Percentiles rank a stretch among this genome's conserved stretches.
These are phyloP conservation scores for Odontomyia ornata DNA, from an alignment of 2,888 invertebrate species.

Conservation along the genomic window DNA sequence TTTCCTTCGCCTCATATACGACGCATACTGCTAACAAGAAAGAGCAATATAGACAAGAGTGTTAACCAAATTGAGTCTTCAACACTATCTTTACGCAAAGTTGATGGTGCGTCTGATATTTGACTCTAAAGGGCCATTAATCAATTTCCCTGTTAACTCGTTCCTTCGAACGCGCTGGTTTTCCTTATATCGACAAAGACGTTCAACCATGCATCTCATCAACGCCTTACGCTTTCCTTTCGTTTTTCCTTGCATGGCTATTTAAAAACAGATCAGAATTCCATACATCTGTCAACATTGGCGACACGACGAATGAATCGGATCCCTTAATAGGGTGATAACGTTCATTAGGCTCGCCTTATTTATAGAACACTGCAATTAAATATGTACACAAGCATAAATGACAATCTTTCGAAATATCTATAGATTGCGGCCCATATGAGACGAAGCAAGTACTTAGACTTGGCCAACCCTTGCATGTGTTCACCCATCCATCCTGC, in stretches of 20 bases:
- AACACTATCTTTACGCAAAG: slow-evolving; percentile 33
- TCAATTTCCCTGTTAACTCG: slow-evolving; percentile 37
- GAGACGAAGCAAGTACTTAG: neutral
- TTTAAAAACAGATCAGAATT: slow-evolving; percentile 41
- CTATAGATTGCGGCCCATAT: neutral
- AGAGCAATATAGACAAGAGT: slow-evolving; percentile 20
- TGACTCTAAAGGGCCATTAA: slow-evolving; percentile 41
- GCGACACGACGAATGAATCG: slow-evolving; percentile 30
- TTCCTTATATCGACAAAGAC: slow-evolving; percentile 15
- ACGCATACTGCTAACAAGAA: slow-evolving; percentile 19
- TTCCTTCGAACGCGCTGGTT: neutral
- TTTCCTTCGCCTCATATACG: slow-evolving; percentile 25
- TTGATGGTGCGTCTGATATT: slow-evolving; percentile 43
- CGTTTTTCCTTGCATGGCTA: slow-evolving; percentile 25
- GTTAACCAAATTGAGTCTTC: slow-evolving; percentile 45
- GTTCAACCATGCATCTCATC: neutral
- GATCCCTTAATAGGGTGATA: slow-evolving; percentile 38
- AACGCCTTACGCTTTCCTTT: neutral
- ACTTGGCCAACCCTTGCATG: neutral
- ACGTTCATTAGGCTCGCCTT: slow-evolving; percentile 33
- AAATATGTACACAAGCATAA: neutral
- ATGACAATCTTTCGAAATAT: neutral
- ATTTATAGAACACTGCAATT: slow-evolving; percentile 40
- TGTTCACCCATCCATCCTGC: neutral
- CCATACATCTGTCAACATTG: slow-evolving; percentile 19